Evolutionary conservation across 2,888 invertebrate species (phyloP), one percentile per base, ranked within the genome.

Genomic region (Melanargia galathea): DNA sequence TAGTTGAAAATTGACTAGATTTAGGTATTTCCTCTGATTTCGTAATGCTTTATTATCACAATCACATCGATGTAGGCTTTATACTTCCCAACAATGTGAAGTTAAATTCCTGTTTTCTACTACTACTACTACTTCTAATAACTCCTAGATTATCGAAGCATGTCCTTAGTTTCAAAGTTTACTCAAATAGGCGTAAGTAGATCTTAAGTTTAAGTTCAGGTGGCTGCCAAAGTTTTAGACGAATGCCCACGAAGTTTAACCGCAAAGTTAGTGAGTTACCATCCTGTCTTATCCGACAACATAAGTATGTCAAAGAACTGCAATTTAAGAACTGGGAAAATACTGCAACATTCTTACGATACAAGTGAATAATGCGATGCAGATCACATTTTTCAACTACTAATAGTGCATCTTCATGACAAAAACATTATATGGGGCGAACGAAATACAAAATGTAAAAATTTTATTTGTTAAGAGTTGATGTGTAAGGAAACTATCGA

Each of bases 141-240:
- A 13, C 11, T 40, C 40, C 43, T 8, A 43, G 43, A 16, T 43
- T 43, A 43, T 16, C 22, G 22, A 46, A 46, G 20, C 22, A 46
- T 46, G 22, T 20, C 20, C 11, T 2, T 24, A 55, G 22, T 55
- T 55, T 55, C n/a, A 22, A 40, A 40, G 24, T 26, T 55, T 46
- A 68, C 66, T 71, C 69, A 71, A 79, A 79, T 79, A 78, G 76
- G 76, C 75, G 55, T 43, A 16, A 55, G 40, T 64, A 65, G 62
- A 55, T 65, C 40, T 40, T 51, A 54, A 62, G 62, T 60, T 55
- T 30, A 78, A 72, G 77, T 78, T 77, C 80, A 81, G 80, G 80
- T 82, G 45, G 30, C 30, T 77, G 79, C 76, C 74, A 73, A 87
- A 87, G 83, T 86, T 88, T 86, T 76, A 84, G 85, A 87, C 85